These are phyloP conservation scores for Ageneiosus marmoratus DNA, from an alignment of 2,113 vertebrate genomes.

Conservation along the genomic window DNA sequence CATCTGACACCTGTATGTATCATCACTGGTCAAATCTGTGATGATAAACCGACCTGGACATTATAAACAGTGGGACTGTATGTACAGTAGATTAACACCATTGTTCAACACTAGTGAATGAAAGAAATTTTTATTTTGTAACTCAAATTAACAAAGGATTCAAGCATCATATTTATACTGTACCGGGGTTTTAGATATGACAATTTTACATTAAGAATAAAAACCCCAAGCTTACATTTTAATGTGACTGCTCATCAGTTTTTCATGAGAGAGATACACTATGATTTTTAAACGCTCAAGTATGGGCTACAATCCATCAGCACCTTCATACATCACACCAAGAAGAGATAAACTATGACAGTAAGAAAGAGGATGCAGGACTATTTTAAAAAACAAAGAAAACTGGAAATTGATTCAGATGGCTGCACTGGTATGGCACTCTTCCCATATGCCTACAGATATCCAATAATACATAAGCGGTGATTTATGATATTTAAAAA, in stretches of 20 bases:
- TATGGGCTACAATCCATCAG: not conserved
- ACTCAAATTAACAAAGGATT: not conserved
- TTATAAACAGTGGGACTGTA: not conserved
- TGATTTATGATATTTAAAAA: conserved; percentile 20
- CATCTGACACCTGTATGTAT: not conserved
- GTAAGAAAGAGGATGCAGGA: not conserved
- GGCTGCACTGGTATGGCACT: not conserved
- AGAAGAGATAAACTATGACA: conserved; percentile 11
- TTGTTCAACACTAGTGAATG: not conserved
- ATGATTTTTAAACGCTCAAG: conserved; percentile 6
- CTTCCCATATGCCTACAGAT: conserved; percentile 4
- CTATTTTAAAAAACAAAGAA: conserved; percentile 22
- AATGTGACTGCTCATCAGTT: not conserved
- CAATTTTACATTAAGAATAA: not conserved
- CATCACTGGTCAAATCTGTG: too few species aligned
- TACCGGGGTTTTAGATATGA: too few species aligned
- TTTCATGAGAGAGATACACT: not conserved
- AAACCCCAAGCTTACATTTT: not conserved
- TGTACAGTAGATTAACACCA: not conserved
- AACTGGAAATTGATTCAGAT: conserved; percentile 21
- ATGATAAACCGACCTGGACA: not conserved
- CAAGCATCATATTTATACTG: not conserved
- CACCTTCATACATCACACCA: conserved; percentile 27
- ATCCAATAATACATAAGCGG: not conserved
- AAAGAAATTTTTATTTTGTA: not conserved